Evolutionary conservation across 1,140 invertebrate genomes (phyloP).

Genomic region (Conus ventricosus): DNA sequence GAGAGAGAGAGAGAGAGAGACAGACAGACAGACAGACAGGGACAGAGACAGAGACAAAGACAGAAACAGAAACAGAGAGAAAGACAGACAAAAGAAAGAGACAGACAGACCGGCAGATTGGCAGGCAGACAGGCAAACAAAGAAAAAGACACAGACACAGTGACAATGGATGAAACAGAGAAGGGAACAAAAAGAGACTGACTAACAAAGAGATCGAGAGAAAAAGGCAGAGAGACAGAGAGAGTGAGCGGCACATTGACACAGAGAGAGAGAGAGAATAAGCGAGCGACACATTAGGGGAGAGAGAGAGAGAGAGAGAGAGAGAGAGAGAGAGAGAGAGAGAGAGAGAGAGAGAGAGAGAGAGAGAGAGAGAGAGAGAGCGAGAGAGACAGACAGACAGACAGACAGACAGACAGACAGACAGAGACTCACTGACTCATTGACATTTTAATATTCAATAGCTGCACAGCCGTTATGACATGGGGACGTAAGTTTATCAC

Average conservation of each 20-base stretch:
- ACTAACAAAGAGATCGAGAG: background rate
- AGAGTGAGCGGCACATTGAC: background rate
- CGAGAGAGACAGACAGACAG: no score
- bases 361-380: no score
- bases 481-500: no score
- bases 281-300: constrained; percentile 18
- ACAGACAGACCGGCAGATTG: background rate
- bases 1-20: no score
- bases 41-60: background rate
- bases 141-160: background rate
- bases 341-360: no score
- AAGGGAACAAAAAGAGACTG: background rate
- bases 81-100: background rate
- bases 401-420: no score
- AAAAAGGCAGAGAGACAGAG: background rate
- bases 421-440: no score
- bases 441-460: no score
- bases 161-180: background rate
- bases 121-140: background rate
- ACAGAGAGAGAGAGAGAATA: constrained; percentile 22
- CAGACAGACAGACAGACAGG: background rate
- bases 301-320: background rate
- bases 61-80: background rate
- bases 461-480: no score
- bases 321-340: no score